Evolutionary conservation across 92 coral and sea anemone genomes (phyloP).

Genomic region (Epizoanthus scotinus): DNA sequence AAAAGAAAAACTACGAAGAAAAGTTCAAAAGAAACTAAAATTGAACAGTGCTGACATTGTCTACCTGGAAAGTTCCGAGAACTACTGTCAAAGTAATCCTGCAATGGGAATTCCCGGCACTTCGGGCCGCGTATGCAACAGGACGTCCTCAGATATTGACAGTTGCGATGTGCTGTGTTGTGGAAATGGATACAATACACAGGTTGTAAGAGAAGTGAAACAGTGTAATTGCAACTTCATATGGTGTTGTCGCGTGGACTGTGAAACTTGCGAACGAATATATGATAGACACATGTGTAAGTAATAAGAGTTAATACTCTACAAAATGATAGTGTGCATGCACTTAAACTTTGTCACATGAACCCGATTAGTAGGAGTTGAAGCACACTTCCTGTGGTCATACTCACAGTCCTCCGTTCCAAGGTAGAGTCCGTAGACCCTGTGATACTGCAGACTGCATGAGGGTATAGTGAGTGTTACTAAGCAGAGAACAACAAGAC

Average conservation of each 20-base stretch:
- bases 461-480: no score
- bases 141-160: conserved; percentile 68
- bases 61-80: conserved; percentile 72
- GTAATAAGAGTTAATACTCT: conserved; percentile 12
- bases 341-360: no score
- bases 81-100: conserved; percentile 76
- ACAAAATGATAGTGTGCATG: no score
- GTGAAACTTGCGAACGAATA: conserved; percentile 72
- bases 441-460: no score
- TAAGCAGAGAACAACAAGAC: no score
- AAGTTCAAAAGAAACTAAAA: conserved; percentile 62
- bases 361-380: background rate
- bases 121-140: conserved; percentile 86
- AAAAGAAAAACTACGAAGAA: conserved; percentile 71
- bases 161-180: conserved; percentile 87
- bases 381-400: background rate
- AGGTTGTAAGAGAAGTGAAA: conserved; percentile 69
- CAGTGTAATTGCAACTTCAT: conserved; percentile 80
- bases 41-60: conserved; percentile 62
- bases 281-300: conserved; percentile 86
- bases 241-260: conserved; percentile 89
- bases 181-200: conserved; percentile 90
- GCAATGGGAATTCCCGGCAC: conserved; percentile 78
- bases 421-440: no score
- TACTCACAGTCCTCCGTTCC: no score